These are phyloP conservation scores for Eulemur macaco DNA, from an alignment of 2,113 vertebrate species.

Conservation along the genomic window DNA sequence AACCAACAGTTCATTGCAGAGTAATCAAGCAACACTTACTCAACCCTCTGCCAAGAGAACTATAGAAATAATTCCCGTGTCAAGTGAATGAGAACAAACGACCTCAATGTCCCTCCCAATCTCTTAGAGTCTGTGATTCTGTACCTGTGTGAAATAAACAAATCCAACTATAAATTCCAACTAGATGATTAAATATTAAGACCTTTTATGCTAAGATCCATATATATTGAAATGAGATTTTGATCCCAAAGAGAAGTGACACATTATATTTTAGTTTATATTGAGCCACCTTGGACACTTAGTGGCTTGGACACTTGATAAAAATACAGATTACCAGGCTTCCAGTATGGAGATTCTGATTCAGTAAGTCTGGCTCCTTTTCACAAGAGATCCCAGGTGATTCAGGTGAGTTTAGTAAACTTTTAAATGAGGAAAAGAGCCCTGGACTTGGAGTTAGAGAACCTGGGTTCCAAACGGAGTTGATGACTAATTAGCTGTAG, in stretches of 20 bases:
- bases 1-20: neutral
- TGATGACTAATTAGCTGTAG: neutral
- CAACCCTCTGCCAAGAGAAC: neutral
- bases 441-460: neutral
- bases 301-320: neutral
- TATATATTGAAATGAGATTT: neutral
- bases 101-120: neutral
- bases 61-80: neutral
- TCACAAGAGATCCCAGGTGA: neutral
- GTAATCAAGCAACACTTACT: neutral
- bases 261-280: neutral
- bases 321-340: constrained; percentile 35
- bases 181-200: neutral
- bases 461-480: neutral
- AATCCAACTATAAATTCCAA: constrained; percentile 30
- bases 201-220: neutral
- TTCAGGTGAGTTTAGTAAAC: neutral
- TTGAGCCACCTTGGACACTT: neutral
- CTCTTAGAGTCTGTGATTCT: neutral
- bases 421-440: neutral
- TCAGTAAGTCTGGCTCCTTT: neutral
- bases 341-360: neutral
- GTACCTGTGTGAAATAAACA: neutral
- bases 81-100: neutral
- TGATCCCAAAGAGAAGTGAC: neutral